Evolutionary conservation across 2,797 vertebrate species (phyloP).

Genomic region (Alauda arvensis): DNA sequence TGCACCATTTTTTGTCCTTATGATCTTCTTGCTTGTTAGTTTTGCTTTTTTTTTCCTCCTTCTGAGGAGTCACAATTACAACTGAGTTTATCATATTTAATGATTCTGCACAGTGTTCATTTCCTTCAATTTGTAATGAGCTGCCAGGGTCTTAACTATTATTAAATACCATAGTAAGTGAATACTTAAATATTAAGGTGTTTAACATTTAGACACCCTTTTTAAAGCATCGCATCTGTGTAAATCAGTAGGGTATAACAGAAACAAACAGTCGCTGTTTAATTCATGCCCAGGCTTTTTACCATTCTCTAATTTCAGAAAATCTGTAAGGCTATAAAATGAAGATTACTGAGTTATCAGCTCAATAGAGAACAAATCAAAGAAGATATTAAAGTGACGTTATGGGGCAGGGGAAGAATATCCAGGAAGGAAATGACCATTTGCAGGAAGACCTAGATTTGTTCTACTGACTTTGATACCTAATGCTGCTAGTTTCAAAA

Average conservation of each 20-base stretch:
- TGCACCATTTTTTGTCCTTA: not conserved
- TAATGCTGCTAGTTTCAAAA: slow-evolving; percentile 30
- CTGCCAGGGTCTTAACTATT: not conserved
- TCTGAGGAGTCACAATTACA: not conserved
- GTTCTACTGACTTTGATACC: slow-evolving; percentile 65
- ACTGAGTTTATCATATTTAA: not conserved
- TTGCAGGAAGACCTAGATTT: slow-evolving; percentile 77
- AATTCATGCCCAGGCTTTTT: not conserved
- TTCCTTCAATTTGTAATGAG: not conserved
- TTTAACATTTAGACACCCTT: not conserved
- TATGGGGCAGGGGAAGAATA: slow-evolving; percentile 63
- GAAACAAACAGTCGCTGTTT: not conserved
- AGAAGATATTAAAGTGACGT: slow-evolving; percentile 56
- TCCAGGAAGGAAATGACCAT: slow-evolving; percentile 75
- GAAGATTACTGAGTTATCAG: slow-evolving; percentile 19
- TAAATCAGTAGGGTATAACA: not conserved
- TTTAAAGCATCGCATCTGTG: not conserved
- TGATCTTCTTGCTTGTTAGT: not conserved
- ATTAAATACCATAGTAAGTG: not conserved
- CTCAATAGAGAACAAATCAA: slow-evolving; percentile 43
- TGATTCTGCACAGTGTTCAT: not conserved
- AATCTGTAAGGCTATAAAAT: not conserved
- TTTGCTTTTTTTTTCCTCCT: not conserved
- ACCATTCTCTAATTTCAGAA: not conserved
- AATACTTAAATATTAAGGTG: not conserved